Evolutionary conservation across 64 coral and sea anemone species (phyloP).

Genomic region (Montipora capricornis): DNA sequence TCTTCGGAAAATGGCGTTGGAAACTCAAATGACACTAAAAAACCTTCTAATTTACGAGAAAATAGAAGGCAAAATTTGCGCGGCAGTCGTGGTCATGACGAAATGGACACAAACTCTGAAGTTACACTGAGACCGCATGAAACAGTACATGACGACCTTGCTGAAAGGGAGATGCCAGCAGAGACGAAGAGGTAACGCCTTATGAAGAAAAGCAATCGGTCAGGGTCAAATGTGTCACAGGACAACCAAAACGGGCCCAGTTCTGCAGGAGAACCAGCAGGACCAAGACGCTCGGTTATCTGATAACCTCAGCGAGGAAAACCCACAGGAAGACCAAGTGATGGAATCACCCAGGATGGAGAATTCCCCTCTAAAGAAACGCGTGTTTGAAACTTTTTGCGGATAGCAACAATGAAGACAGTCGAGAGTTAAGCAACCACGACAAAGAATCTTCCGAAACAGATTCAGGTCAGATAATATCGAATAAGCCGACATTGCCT

Average conservation of each 20-base stretch:
- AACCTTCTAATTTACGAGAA: neutral
- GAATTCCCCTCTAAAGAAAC: conserved; percentile 5
- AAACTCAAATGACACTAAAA: neutral
- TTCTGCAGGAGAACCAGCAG: neutral
- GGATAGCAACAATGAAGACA: conserved; percentile 20
- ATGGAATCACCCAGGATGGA: neutral
- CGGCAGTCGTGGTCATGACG: conserved; percentile 18
- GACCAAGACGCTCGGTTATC: neutral
- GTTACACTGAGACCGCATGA: neutral
- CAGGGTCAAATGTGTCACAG: neutral
- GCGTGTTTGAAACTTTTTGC: conserved; percentile 32
- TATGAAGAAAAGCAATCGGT: neutral
- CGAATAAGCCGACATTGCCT: conserved; percentile 9
- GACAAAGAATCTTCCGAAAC: conserved; percentile 1
- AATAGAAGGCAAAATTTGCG: no score
- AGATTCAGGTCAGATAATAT: neutral
- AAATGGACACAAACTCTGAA: neutral
- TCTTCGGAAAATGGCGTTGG: neutral
- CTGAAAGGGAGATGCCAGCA: neutral
- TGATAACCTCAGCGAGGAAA: neutral
- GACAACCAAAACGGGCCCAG: neutral
- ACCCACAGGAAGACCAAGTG: neutral
- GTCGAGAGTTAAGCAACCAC: neutral
- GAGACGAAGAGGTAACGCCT: neutral
- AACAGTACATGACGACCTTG: neutral